Percentiles rank a stretch among this genome's conserved stretches.
These are phyloP conservation scores for Heteronetta atricapilla DNA, from an alignment of 2,113 vertebrate genomes.

Conservation along the genomic window DNA sequence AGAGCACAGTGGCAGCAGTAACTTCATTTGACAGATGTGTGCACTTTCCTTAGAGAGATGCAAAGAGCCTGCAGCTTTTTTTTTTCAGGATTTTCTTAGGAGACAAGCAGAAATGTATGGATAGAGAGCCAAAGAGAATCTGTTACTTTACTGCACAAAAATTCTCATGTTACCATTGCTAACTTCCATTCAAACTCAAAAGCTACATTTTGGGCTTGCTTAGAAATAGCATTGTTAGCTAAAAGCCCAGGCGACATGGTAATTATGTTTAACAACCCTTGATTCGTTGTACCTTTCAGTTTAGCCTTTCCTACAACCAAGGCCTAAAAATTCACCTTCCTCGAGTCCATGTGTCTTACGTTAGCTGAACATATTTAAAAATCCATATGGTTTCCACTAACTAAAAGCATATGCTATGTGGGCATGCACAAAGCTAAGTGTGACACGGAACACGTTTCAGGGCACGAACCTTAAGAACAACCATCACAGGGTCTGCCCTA, in stretches of 20 bases:
- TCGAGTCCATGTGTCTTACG: not conserved
- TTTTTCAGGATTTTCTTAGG: not conserved
- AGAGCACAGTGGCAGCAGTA: rapidly evolving
- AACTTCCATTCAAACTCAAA: not conserved
- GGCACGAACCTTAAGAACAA: not conserved
- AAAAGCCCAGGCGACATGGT: not conserved
- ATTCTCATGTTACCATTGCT: not conserved
- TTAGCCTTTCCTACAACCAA: not conserved
- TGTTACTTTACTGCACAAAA: not conserved
- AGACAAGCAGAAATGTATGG: not conserved
- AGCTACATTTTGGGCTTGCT: not conserved
- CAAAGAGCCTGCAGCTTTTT: not conserved
- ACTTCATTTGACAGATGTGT: not conserved
- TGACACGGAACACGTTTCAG: not conserved
- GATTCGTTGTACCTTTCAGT: constrained; percentile 48
- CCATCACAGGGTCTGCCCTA: not conserved
- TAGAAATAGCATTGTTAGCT: not conserved
- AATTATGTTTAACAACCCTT: not conserved
- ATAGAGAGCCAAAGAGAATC: not conserved
- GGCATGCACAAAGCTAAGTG: not conserved
- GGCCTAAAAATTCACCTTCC: not conserved
- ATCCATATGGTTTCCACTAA: not conserved
- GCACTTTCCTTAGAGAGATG: not conserved
- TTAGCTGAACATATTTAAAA: not conserved
- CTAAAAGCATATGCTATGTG: not conserved